Base-by-base conservation (phyloP, 2,888 invertebrate genomes). In the Horisme vitalbata region DNA sequence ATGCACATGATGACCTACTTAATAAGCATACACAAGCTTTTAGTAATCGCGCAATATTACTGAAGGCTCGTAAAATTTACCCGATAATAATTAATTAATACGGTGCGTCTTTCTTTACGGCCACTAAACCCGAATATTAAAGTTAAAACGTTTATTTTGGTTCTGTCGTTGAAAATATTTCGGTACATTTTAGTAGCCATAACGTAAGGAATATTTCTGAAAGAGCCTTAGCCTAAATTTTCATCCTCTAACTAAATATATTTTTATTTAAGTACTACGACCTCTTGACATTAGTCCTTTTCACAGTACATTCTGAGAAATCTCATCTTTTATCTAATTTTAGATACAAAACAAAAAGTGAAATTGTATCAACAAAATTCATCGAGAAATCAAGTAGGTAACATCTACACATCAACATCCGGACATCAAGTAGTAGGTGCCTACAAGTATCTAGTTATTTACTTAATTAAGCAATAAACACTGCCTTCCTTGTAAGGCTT, bases 101-200 rank as follows among this genome's bases (percentile, higher is more conserved):
- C 45, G 48, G 35, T 37, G 47, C 37, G 30, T 44, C 30, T 45
- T 52, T 32, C 15, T 31, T 55, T 48, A 58, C 47, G 44, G 47
- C 52, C 38, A 60, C 53, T 79, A 77, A 80, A 80, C 75, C 71
- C 63, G 65, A 65, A 70, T 75, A 69, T 68, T 63, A 65, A 71
- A 69, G 66, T 63, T 69, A 62, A 68, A 65, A 71, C 50, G 61
- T 52, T 61, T 67, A 66, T 65, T 68, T 62, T 60, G 59, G 56
- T 59, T 59, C 59, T 58, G 62, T 61, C 63, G 64, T 58, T 57
- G 59, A 52, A 63, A 66, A 70, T 74, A 74, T 75, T 75, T 72
- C 65, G 63, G 65, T 65, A 63, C 56, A 63, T 68, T 75, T 78
- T 73, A 79, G 62, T 68, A 60, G 60, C 68, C 65, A 63, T 65